These are phyloP conservation scores for Cossypha dichroa DNA, from an alignment of 2,797 vertebrate genomes.

Conservation along the genomic window DNA sequence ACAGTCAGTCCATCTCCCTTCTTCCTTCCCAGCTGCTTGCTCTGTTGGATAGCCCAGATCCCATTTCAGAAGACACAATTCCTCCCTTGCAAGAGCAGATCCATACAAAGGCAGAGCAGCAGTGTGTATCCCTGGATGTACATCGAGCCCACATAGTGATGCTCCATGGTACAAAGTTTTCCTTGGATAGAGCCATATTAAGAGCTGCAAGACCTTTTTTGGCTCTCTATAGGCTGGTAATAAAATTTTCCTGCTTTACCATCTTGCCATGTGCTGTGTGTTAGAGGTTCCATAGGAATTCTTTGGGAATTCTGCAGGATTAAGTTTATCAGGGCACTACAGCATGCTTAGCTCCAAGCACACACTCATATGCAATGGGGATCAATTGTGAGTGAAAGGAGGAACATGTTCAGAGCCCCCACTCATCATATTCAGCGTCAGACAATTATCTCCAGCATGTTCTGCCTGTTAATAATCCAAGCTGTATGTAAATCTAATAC, in stretches of 20 bases:
- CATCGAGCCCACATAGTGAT: rapidly evolving
- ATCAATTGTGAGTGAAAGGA: not conserved
- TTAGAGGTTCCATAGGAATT: not conserved
- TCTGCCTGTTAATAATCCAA: not conserved
- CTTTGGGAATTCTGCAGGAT: not conserved
- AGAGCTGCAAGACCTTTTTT: not conserved
- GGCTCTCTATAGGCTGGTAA: not conserved
- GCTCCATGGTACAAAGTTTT: too few species aligned
- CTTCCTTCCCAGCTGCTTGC: not conserved
- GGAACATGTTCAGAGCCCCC: not conserved
- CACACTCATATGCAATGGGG: rapidly evolving
- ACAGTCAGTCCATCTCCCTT: not conserved
- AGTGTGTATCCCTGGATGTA: not conserved
- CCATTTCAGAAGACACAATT: not conserved
- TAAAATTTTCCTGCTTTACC: not conserved
- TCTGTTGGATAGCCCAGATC: not conserved
- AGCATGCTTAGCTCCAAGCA: not conserved
- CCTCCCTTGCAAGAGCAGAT: not conserved
- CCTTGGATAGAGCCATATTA: not conserved
- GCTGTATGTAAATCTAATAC: not conserved
- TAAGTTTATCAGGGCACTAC: not conserved
- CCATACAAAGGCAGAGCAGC: not conserved
- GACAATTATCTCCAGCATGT: not conserved
- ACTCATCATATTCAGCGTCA: not conserved
- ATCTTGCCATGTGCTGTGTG: not conserved